Evolutionary conservation across 2,113 vertebrate species (phyloP).

Genomic region (Platichthys flesus): DNA sequence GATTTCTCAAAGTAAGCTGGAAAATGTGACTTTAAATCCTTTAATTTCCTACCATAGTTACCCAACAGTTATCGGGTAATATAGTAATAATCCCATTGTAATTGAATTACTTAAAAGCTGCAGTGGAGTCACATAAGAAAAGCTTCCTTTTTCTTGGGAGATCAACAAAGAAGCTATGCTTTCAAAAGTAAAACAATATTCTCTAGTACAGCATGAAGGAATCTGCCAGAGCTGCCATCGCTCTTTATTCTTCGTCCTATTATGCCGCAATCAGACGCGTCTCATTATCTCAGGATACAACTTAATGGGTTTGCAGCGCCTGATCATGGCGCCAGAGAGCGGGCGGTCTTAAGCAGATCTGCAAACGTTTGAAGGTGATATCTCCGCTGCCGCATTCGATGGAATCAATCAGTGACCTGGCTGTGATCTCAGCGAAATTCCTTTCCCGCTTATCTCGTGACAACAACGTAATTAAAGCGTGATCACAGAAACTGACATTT

Average conservation of each 20-base stretch:
- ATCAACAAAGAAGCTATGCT: not conserved
- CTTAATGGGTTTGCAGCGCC: conserved; percentile 14
- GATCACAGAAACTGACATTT: conserved; percentile 52
- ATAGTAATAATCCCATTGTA: not conserved
- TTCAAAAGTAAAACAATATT: conserved; percentile 10
- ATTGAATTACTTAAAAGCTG: conserved; percentile 1
- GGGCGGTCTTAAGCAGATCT: not conserved
- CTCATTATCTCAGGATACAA: conserved; percentile 28
- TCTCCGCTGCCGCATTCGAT: conserved; percentile 38
- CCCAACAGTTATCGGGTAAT: not conserved
- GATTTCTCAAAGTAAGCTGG: no score
- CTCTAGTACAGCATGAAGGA: not conserved
- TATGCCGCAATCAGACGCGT: conserved; percentile 15
- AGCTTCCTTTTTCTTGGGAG: not conserved
- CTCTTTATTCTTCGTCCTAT: conserved; percentile 8
- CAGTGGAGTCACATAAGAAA: not conserved
- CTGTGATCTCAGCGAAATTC: conserved; percentile 23
- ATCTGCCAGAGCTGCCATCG: not conserved
- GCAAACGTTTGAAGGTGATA: conserved; percentile 23
- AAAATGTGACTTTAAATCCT: no score
- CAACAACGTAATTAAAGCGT: conserved; percentile 57
- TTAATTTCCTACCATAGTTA: no score
- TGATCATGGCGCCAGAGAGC: conserved; percentile 2
- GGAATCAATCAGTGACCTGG: conserved; percentile 30
- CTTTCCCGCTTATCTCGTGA: conserved; percentile 45